Evolutionary conservation across 2,797 vertebrate genomes (phyloP).

Genomic region (Melanotaenia trifasciata): DNA sequence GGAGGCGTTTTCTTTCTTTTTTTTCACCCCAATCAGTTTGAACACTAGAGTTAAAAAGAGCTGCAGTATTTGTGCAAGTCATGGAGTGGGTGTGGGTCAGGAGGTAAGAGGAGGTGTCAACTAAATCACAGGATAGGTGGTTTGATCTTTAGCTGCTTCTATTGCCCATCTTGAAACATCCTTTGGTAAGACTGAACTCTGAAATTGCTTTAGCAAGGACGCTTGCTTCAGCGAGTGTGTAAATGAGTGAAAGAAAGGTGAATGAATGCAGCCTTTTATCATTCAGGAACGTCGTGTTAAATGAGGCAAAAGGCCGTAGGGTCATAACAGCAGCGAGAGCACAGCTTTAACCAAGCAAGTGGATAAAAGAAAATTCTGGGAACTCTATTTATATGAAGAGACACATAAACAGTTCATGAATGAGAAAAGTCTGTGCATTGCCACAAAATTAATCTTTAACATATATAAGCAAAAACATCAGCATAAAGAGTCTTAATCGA

Average conservation of each 20-base stretch:
- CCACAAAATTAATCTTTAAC: neutral
- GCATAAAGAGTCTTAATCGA: neutral
- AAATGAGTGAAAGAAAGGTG: neutral
- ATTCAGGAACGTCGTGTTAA: neutral
- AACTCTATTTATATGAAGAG: constrained; percentile 2
- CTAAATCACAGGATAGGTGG: constrained; percentile 1
- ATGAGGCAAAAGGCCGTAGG: neutral
- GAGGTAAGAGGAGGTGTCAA: neutral
- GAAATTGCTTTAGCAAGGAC: neutral
- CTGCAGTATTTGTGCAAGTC: neutral
- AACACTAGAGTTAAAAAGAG: constrained; percentile 2
- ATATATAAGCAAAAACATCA: neutral
- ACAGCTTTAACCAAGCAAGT: neutral
- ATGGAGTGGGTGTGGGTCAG: neutral
- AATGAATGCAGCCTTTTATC: neutral
- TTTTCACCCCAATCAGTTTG: neutral
- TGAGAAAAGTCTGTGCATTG: constrained; percentile 7
- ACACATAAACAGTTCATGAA: neutral
- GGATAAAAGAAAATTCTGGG: neutral
- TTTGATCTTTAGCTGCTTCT: constrained; percentile 11
- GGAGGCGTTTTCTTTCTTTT: constrained; percentile 3
- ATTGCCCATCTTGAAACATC: neutral
- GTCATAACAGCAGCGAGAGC: neutral
- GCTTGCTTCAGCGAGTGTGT: neutral
- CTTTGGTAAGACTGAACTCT: neutral